Conservation (phyloP, 2,888 invertebrate genomes). For the Neoascia interrupta region DNA sequence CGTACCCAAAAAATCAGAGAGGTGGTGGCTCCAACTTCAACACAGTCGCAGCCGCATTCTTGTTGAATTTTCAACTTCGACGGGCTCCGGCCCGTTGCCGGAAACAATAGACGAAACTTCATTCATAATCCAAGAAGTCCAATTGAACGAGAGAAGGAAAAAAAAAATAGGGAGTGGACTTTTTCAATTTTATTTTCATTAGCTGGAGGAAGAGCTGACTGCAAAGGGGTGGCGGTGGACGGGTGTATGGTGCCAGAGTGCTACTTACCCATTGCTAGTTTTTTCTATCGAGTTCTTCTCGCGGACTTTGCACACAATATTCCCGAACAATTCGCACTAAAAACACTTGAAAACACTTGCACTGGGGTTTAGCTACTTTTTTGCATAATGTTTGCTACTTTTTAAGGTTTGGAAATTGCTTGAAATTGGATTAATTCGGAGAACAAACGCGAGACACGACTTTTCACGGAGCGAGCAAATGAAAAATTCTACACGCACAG, state of each 20-base stretch:
- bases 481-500: slow-evolving; percentile 67
- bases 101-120: slow-evolving; percentile 7
- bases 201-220: slow-evolving; percentile 34
- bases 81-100: not conserved
- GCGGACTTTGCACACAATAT: slow-evolving; percentile 36
- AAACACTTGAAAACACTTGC: slow-evolving; percentile 62
- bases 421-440: slow-evolving; percentile 47
- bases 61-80: not conserved
- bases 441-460: slow-evolving; percentile 63
- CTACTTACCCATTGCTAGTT: slow-evolving; percentile 62
- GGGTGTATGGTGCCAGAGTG: slow-evolving; percentile 34
- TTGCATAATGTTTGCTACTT: slow-evolving; percentile 60
- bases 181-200: slow-evolving; percentile 67
- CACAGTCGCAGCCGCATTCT: not conserved
- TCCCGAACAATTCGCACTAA: slow-evolving; percentile 40
- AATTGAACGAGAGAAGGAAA: slow-evolving; percentile 10
- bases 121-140: slow-evolving; percentile 21
- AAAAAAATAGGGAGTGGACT: slow-evolving; percentile 77
- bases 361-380: slow-evolving; percentile 44
- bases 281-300: slow-evolving; percentile 32
- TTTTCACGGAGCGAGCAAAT: slow-evolving; percentile 55
- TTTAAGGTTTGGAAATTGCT: slow-evolving; percentile 40
- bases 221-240: slow-evolving; percentile 44
- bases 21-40: too few relatives aligned
- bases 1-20: too few relatives aligned